Evolutionary conservation across 2,797 vertebrate genomes (phyloP), one percentile per base, ranked within the genome.

Genomic region (Champsocephalus esox): DNA sequence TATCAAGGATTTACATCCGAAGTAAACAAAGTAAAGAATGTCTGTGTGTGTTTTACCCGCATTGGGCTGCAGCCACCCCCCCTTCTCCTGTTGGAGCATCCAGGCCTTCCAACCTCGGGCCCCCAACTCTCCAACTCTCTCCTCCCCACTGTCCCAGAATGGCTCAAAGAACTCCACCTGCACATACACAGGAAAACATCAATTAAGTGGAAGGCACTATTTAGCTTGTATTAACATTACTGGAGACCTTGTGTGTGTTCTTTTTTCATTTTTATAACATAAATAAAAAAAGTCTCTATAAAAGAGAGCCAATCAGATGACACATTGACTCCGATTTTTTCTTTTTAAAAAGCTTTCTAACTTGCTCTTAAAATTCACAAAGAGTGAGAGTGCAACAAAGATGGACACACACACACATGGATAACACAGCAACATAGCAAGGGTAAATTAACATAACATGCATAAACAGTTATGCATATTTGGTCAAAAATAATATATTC

Each of bases 111-210:
- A 99, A 61, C 98, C 98, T 70, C 95, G 95, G 60, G 97, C 96
- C 0, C 95, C 97, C 52, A 92, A 92, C 92, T 99, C 98, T 67
- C 98, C 98, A 34, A 97, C 92, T 49, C 97, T 94, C 8, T 96
- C 96, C 81, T 99, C 98, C 58, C 97, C 97, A 0, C 98, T 98
- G 89, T 99, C 98, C 98, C 98, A 99, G 71, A 99, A 99, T 0
- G 98, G 96, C 89, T 99, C 98, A 83, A 99, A 99, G 93, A 99
- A 99, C 45, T 99, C 97, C 32, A 96, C 96, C 98, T 99, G 72
- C 38, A 34, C 28, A 77, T 12, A 68, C 24, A 12, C 7, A 24
- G 34, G 34, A 12, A 63, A 43, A 52, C 56, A 41, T 12, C 19
- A 71, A 24, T 34, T 3, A 16, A 59, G 38, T 66, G 17, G 7